Evolutionary conservation across 2,888 invertebrate species (phyloP).

Genomic region (Cecidostiba fungosa): DNA sequence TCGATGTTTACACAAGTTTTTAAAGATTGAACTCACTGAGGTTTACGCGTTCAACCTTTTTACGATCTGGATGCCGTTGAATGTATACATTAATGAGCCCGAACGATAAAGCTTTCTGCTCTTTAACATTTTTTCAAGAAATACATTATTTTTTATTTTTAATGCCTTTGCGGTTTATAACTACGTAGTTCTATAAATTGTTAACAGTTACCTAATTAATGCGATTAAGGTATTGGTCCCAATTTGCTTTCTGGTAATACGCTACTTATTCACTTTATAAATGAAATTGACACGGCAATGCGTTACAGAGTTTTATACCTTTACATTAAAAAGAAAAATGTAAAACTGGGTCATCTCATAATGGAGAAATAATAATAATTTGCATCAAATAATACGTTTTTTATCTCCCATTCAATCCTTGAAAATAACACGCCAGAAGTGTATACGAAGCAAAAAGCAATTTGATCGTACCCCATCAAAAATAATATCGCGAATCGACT

Average conservation of each 20-base stretch:
- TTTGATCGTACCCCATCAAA: background rate
- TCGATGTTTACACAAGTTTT: background rate
- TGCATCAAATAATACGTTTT: background rate
- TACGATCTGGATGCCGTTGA: background rate
- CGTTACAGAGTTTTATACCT: background rate
- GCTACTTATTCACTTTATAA: no score
- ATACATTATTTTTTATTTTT: background rate
- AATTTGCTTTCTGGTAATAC: no score
- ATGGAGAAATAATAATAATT: background rate
- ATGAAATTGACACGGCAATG: background rate
- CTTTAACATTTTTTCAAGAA: no score
- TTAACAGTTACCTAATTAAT: no score
- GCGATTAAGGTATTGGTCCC: no score
- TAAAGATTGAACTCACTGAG: no score
- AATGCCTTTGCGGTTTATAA: background rate
- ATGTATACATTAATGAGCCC: background rate
- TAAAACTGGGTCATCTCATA: background rate
- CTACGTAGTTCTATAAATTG: background rate
- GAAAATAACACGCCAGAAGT: background rate
- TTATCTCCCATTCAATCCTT: background rate
- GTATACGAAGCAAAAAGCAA: background rate
- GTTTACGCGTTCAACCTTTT: no score
- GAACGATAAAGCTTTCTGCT: no score
- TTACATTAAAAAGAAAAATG: background rate
- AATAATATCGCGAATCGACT: background rate